Evolutionary conservation across 2,888 invertebrate genomes (phyloP).

Genomic region (Pedicia rivosa): DNA sequence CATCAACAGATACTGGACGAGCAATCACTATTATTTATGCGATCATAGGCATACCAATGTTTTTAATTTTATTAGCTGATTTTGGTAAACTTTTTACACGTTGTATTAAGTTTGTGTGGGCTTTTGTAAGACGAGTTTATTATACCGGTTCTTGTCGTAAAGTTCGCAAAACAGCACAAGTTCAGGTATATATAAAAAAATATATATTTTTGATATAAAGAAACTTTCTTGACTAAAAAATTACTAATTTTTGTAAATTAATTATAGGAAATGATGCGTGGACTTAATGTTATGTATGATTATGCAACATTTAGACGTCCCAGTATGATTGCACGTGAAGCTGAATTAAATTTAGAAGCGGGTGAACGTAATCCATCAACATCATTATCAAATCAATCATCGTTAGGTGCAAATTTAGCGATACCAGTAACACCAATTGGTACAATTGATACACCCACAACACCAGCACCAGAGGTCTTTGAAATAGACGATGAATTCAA

Average conservation of each 20-base stretch:
- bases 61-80: slow-evolving; percentile 85
- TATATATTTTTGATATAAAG: too few species aligned
- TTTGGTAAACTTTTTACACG: slow-evolving; percentile 88
- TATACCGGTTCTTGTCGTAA: slow-evolving; percentile 71
- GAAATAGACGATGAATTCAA: slow-evolving; percentile 89
- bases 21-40: slow-evolving; percentile 87
- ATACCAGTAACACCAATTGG: slow-evolving; percentile 12
- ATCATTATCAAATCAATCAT: slow-evolving; percentile 21
- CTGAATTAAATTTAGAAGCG: slow-evolving; percentile 13
- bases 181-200: slow-evolving; percentile 40
- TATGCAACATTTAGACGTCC: slow-evolving; percentile 59
- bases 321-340: slow-evolving; percentile 34
- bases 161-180: slow-evolving; percentile 56
- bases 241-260: slow-evolving; percentile 5
- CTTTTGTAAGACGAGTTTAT: slow-evolving; percentile 65
- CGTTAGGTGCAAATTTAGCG: slow-evolving; percentile 13
- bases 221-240: not conserved
- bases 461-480: slow-evolving; percentile 59
- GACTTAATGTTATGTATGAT: slow-evolving; percentile 65
- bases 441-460: slow-evolving; percentile 46
- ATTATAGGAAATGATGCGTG: slow-evolving; percentile 65
- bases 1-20: slow-evolving; percentile 72
- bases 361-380: slow-evolving; percentile 21
- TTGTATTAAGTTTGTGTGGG: slow-evolving; percentile 80
- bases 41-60: slow-evolving; percentile 87